Evolutionary conservation across 2,888 invertebrate genomes (phyloP).

Genomic region (Byasa hedistus): DNA sequence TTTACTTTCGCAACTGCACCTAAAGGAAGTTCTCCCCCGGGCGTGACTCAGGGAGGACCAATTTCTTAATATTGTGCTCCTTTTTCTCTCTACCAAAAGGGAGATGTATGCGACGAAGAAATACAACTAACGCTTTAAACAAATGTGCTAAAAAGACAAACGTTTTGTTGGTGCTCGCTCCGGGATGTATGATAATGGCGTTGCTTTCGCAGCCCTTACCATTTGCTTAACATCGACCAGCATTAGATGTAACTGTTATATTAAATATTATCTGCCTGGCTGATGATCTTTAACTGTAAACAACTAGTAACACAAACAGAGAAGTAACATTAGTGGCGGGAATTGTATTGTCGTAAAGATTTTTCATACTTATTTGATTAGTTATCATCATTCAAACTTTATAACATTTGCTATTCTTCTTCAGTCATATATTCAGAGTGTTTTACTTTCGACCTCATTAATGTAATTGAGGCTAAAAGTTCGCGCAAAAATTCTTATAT

Average conservation of each 20-base stretch:
- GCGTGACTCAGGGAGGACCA: slow-evolving; percentile 37
- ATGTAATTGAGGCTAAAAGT: too few relatives aligned
- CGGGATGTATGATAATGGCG: slow-evolving; percentile 76
- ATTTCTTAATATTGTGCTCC: slow-evolving; percentile 46
- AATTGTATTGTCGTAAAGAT: too few relatives aligned
- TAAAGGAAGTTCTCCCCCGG: slow-evolving; percentile 19
- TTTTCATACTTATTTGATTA: too few relatives aligned
- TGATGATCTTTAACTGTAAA: neutral
- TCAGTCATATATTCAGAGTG: too few relatives aligned
- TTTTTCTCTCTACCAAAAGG: slow-evolving; percentile 51
- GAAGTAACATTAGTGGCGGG: too few relatives aligned
- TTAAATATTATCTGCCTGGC: neutral
- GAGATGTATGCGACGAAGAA: slow-evolving; percentile 67
- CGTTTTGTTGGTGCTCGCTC: slow-evolving; percentile 66
- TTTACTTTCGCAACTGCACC: slow-evolving; percentile 3
- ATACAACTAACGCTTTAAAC: slow-evolving; percentile 72
- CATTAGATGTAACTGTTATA: neutral
- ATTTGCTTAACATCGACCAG: slow-evolving; percentile 31
- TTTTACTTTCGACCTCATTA: too few relatives aligned
- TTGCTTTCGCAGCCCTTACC: slow-evolving; percentile 56
- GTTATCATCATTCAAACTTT: too few relatives aligned
- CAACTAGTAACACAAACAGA: too few relatives aligned
- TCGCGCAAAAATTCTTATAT: too few relatives aligned
- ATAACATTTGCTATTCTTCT: too few relatives aligned
- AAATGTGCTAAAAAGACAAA: slow-evolving; percentile 80